A percentile compares a stretch with the other conserved stretches of the same genome.
Evolutionary conservation across 1,140 invertebrate genomes (phyloP).

Genomic region (Listronotus oregonensis): DNA sequence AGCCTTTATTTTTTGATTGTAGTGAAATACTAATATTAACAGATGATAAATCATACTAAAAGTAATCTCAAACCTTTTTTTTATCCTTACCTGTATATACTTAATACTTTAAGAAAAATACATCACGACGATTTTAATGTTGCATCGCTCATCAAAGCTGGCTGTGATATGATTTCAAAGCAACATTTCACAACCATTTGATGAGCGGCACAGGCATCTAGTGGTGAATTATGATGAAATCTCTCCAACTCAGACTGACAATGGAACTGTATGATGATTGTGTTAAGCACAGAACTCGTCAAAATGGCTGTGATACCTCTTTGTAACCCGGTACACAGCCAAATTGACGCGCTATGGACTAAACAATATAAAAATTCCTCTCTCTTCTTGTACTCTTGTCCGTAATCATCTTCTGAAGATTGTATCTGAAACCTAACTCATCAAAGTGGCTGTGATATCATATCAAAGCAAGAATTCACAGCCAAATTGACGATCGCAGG

Average conservation of each 20-base stretch:
- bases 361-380: not conserved
- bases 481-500: constrained; percentile 70
- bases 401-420: constrained; percentile 10
- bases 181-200: constrained; percentile 55
- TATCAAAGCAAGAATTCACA: constrained; percentile 66
- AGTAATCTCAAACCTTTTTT: no score
- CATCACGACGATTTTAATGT: constrained; percentile 49
- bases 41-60: no score
- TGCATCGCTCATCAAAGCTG: constrained; percentile 80
- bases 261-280: constrained; percentile 7
- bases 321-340: constrained; percentile 74
- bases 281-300: constrained; percentile 69
- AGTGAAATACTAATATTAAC: no score
- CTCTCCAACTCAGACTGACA: no score
- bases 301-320: constrained; percentile 90
- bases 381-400: not conserved
- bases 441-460: constrained; percentile 85
- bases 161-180: constrained; percentile 71
- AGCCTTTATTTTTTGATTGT: no score
- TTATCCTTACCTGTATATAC: no score
- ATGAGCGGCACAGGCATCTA: constrained; percentile 50
- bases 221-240: not conserved
- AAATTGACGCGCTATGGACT: constrained; percentile 71
- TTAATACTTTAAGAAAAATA: not conserved
- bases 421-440: constrained; percentile 63